A percentile compares a stretch with the other conserved stretches of the same genome.
phyloP scores from a whole-genome alignment of 2,113 vertebrate species.

The Isurus oxyrinchus region DNA sequence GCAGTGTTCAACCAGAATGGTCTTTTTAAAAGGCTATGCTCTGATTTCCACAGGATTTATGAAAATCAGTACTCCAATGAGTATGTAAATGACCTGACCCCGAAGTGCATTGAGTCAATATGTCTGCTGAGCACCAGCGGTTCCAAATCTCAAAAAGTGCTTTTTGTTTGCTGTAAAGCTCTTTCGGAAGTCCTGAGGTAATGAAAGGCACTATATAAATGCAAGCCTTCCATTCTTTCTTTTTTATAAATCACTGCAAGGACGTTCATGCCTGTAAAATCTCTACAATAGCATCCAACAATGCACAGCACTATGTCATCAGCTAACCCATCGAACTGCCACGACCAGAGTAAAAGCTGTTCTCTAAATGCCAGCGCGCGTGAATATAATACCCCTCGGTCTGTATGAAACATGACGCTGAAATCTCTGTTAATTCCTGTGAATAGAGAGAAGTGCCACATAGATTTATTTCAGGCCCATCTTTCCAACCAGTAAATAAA shows the following conservation, averaged over 20 bases:
- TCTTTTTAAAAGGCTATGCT: not conserved
- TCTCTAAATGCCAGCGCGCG: not conserved
- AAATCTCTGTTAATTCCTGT: not conserved
- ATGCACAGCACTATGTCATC: not conserved
- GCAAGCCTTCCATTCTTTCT: not conserved
- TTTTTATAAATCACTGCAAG: not conserved
- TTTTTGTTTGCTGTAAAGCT: not conserved
- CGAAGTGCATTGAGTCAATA: not conserved
- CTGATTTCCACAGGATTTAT: not conserved
- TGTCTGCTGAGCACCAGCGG: not conserved
- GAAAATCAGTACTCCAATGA: not conserved
- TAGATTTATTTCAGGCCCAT: not conserved
- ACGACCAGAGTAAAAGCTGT: not conserved
- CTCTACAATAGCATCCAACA: not conserved
- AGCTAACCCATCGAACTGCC: not conserved
- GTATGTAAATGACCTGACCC: not conserved
- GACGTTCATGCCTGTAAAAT: not conserved
- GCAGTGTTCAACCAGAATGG: not conserved
- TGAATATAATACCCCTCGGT: not conserved
- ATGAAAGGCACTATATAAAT: not conserved
- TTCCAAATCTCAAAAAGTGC: not conserved
- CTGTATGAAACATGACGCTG: not conserved
- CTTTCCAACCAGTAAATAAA: not conserved
- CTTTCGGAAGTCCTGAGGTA: not conserved
- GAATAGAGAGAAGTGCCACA: not conserved